Percentiles rank a stretch among this genome's conserved stretches.
Conservation (phyloP, 37 sponge, comb jelly and placozoan species). For the Dysidea cf. avara region DNA sequence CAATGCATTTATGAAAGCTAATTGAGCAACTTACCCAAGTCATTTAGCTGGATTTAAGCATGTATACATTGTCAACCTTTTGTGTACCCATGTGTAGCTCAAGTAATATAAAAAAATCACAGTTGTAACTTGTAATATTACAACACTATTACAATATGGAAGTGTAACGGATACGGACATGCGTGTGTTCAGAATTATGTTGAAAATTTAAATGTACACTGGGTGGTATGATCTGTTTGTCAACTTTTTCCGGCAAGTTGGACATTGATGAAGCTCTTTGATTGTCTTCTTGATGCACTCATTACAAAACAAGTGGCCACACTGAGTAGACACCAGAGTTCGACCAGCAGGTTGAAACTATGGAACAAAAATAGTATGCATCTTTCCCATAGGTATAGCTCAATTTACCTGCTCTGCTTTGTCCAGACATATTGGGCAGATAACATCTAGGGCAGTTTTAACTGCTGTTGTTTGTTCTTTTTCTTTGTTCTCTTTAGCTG, state of each 20-base stretch:
- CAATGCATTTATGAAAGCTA: no score
- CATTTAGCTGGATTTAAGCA: no score
- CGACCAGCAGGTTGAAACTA: slow-evolving; percentile 52
- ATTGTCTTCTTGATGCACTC: slow-evolving; percentile 48
- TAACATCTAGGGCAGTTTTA: neutral
- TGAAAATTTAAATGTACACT: slow-evolving; percentile 32
- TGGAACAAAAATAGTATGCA: neutral
- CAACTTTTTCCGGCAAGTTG: slow-evolving; percentile 53
- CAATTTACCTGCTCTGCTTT: slow-evolving; percentile 17
- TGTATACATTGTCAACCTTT: no score
- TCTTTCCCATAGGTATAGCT: neutral
- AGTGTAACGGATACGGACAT: no score
- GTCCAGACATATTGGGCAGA: slow-evolving; percentile 68
- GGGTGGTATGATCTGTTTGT: slow-evolving; percentile 54
- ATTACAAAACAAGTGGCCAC: slow-evolving; percentile 78
- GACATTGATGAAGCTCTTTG: slow-evolving; percentile 42
- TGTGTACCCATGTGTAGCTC: no score
- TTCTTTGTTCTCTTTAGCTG: no score
- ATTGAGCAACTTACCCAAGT: no score
- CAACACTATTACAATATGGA: no score
- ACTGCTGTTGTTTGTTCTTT: no score
- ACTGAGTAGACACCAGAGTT: slow-evolving; percentile 44
- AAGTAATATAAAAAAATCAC: no score
- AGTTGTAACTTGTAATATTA: no score
- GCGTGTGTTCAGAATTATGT: no score